Evolutionary conservation across 2,113 vertebrate genomes (phyloP).

Genomic region (Brienomyrus brachyistius): DNA sequence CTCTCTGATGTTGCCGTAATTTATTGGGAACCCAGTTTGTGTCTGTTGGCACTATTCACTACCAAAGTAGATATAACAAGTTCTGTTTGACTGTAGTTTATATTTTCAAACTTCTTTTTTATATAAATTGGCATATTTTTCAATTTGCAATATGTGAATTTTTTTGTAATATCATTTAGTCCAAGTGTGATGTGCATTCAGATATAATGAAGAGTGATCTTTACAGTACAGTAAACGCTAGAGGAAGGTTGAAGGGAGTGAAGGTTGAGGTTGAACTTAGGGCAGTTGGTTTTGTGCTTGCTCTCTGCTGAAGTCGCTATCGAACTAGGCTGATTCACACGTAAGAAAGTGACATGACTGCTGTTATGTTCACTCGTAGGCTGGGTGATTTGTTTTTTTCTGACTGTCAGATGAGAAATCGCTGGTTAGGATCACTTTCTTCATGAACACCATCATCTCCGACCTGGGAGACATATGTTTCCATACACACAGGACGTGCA

Average conservation of each 20-base stretch:
- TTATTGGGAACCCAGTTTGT: background rate
- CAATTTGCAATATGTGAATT: background rate
- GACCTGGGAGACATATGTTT: background rate
- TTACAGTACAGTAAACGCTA: background rate
- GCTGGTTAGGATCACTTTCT: constrained; percentile 21
- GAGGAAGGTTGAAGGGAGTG: background rate
- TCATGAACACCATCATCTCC: constrained; percentile 24
- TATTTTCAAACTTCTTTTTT: background rate
- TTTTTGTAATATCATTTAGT: background rate
- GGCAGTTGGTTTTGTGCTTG: background rate
- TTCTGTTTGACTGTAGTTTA: background rate
- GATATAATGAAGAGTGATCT: background rate
- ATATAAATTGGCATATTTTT: background rate
- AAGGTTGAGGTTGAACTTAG: background rate
- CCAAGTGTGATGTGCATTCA: background rate
- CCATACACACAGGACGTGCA: background rate
- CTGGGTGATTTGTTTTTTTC: background rate
- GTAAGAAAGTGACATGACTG: background rate
- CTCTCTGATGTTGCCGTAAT: background rate
- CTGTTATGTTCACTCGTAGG: background rate
- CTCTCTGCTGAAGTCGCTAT: background rate
- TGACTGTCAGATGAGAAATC: constrained; percentile 23
- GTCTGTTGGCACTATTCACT: background rate
- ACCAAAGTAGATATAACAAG: background rate
- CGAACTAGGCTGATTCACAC: background rate